Conservation (phyloP, 2,797 vertebrate genomes). For the Rhynchotus rufescens region DNA sequence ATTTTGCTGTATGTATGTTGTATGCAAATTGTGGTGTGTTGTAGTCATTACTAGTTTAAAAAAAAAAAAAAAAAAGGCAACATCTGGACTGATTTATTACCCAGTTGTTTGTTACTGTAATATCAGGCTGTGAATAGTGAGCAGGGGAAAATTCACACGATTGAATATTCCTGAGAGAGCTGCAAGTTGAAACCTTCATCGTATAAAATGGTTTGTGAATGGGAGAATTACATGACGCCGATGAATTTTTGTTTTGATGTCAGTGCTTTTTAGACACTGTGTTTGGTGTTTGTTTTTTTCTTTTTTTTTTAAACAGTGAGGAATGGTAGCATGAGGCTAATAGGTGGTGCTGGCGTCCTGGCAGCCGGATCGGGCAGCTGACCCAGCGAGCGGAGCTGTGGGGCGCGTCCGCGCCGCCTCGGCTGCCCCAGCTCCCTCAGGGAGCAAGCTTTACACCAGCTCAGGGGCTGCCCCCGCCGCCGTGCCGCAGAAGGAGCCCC, state of each 20-base stretch:
- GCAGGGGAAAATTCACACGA: neutral
- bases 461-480: neutral
- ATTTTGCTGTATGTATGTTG: neutral
- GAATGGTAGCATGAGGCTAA: neutral
- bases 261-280: slow-evolving; percentile 1
- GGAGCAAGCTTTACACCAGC: neutral
- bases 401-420: neutral
- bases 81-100: slow-evolving; percentile 7
- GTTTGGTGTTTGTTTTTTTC: neutral
- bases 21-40: neutral
- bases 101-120: neutral
- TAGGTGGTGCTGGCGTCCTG: neutral
- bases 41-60: neutral
- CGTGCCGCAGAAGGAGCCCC: neutral
- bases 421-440: neutral
- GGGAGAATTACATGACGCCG: neutral
- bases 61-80: neutral
- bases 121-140: neutral
- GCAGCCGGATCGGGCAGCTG: neutral
- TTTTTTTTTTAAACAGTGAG: neutral
- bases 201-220: neutral
- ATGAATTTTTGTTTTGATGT: slow-evolving; percentile 31
- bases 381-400: neutral
- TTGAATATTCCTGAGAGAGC: neutral
- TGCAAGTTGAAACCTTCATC: slow-evolving; percentile 23